phyloP scores from a whole-genome alignment of 1,140 invertebrate species.

The Aphis craccivora region DNA sequence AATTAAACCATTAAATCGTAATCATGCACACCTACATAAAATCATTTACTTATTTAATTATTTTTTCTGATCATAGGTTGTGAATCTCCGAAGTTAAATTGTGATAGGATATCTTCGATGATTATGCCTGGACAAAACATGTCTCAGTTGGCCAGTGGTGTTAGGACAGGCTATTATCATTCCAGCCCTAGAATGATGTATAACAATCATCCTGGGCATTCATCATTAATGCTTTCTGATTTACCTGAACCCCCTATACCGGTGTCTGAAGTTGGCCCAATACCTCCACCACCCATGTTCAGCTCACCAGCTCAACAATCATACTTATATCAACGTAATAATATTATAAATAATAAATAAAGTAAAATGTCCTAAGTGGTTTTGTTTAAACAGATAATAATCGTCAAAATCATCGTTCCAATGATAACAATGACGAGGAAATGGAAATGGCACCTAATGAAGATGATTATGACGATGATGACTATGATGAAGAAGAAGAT shows the following conservation, averaged over 20 bases:
- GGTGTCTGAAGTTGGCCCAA: constrained; percentile 90
- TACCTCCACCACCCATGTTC: constrained; percentile 93
- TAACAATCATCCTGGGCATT: constrained; percentile 50
- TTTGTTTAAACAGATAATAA: constrained; percentile 44
- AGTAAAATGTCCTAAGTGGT: background rate
- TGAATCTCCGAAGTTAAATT: constrained; percentile 50
- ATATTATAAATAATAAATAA: background rate
- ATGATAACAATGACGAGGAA: constrained; percentile 36
- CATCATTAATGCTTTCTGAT: constrained; percentile 73
- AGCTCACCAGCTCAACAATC: constrained; percentile 82
- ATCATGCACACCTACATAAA: background rate
- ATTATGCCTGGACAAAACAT: constrained; percentile 44
- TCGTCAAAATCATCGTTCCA: constrained; percentile 44
- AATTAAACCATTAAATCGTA: background rate
- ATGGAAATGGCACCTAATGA: constrained; percentile 51
- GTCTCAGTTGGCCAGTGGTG: constrained; percentile 42
- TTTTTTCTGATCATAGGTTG: constrained; percentile 22
- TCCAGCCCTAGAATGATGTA: constrained; percentile 49
- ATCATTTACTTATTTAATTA: background rate
- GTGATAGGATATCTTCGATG: constrained; percentile 47
- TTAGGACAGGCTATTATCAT: constrained; percentile 49
- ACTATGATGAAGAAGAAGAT: constrained; percentile 53
- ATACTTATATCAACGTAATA: constrained; percentile 55
- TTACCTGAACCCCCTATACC: constrained; percentile 90
- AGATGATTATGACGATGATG: constrained; percentile 57